Percentiles rank a stretch among this genome's conserved stretches.
Conservation (phyloP, 2,797 vertebrate species). For the Macropodus opercularis region DNA sequence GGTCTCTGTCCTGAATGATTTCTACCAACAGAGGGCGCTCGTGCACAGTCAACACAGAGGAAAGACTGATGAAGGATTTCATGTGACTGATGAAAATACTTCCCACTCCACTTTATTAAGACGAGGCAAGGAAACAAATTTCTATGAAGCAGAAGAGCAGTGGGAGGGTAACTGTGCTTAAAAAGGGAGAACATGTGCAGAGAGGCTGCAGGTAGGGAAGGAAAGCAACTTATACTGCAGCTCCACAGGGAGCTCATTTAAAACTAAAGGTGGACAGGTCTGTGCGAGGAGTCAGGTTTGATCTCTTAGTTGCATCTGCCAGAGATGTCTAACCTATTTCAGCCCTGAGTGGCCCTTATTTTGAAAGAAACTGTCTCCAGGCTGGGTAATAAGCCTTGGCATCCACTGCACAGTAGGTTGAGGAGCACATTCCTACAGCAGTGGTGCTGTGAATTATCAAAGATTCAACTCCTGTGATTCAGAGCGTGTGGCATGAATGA, state of each 20-base stretch:
- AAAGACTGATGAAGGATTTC: slow-evolving; percentile 2
- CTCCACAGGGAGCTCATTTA: too few relatives aligned
- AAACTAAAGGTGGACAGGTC: too few relatives aligned
- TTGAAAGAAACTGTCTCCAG: slow-evolving; percentile 18
- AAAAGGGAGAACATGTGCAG: neutral
- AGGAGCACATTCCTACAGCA: neutral
- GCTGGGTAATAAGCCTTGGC: slow-evolving; percentile 1
- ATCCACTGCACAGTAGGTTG: neutral
- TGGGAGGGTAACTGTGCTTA: slow-evolving; percentile 24
- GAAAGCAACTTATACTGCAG: slow-evolving; percentile 37
- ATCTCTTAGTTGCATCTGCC: slow-evolving; percentile 36
- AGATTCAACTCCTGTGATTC: slow-evolving; percentile 7
- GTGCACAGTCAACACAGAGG: slow-evolving; percentile 33
- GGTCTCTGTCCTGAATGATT: slow-evolving; percentile 23
- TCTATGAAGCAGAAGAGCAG: slow-evolving; percentile 39
- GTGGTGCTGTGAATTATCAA: neutral
- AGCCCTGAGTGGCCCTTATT: slow-evolving; percentile 18
- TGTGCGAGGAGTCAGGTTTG: slow-evolving; percentile 34
- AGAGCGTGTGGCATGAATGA: slow-evolving; percentile 13
- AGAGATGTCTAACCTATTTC: slow-evolving; percentile 12
- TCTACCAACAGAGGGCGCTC: slow-evolving; percentile 72
- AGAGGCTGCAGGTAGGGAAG: slow-evolving; percentile 3
- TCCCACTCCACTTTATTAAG: slow-evolving; percentile 37
- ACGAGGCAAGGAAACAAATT: slow-evolving; percentile 14
- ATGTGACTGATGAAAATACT: slow-evolving; percentile 38